Base-by-base conservation (phyloP, 2,113 vertebrate genomes). In the Panthera tigris region DNA sequence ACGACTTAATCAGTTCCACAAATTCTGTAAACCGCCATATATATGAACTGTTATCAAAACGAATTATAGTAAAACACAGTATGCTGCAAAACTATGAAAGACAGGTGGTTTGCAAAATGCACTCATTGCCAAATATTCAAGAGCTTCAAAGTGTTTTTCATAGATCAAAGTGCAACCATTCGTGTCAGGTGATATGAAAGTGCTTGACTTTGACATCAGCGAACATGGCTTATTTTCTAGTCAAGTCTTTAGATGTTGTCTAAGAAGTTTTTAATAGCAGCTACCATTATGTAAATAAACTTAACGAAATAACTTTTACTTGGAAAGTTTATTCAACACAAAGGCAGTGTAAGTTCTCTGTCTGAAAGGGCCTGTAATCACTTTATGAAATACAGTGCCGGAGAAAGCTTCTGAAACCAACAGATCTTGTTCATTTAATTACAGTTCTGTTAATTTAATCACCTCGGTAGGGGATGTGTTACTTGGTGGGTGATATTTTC, bases 371-470 rank as follows among this genome's bases (percentile, higher is more conserved):
- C 21, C 65, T 91, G 83, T 97, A 88, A 96, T 97, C n/a, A 89
- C 33, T 41, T 94, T 94, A 19, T 97, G 74, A 98, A 95, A 82
- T 95, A 95, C 65, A 45, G 2, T 16, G 0, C 73, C 68, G 96
- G 65, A 92, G 10, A 90, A 89, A 96, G 25, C 61, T 89, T 94
- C 41, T 93, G 71, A 97, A 97, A 61, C 55, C 88, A 90, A 95
- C 31, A 95, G n/a, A 93, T 97, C 50, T 11, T 90, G 19, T 88
- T 95, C 65, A 80, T 97, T 98, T 98, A 98, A 96, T 98, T 98
- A 97, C 41, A 97, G 48, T 97, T 98, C 91, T 98, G 81, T 96
- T 95, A 52, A 33, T 88, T 95, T 98, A 98, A 95, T 97, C 93
- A 97, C 86, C 86, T 96, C 96, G 84, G 87, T 98, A 94, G 92